Conservation (phyloP, 2,797 vertebrate species). For the Sebastes oblongus region DNA sequence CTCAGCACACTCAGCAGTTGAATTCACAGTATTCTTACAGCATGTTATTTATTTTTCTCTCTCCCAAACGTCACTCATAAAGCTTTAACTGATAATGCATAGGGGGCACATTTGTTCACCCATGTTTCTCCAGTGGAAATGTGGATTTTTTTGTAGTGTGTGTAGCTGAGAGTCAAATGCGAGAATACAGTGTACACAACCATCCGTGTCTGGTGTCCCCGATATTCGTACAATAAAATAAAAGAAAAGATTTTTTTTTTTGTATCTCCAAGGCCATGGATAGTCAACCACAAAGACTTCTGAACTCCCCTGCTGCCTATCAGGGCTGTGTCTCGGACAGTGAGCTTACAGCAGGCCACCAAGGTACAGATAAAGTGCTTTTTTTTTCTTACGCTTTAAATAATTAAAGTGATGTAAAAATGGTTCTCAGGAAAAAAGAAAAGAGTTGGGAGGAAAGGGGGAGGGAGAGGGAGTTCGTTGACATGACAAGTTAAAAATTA, state of each 20-base stretch:
- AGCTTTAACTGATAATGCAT: conserved; percentile 82
- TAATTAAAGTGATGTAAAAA: conserved; percentile 81
- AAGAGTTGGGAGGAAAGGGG: not conserved
- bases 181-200: conserved; percentile 83
- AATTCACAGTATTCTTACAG: conserved; percentile 83
- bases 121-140: conserved; percentile 78
- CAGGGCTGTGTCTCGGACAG: conserved; percentile 78
- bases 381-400: conserved; percentile 82
- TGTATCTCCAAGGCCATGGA: conserved; percentile 78
- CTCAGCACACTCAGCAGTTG: conserved; percentile 67
- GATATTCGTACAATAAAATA: conserved; percentile 46
- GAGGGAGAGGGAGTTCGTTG: not conserved
- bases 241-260: conserved; percentile 28
- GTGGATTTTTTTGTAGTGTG: conserved; percentile 45
- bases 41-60: conserved; percentile 32
- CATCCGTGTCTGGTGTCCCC: conserved; percentile 66
- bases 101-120: conserved; percentile 69
- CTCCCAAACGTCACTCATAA: conserved; percentile 68
- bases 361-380: conserved; percentile 90
- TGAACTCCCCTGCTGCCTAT: conserved; percentile 65
- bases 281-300: conserved; percentile 75
- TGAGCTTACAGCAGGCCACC: conserved; percentile 86
- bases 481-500: conserved; percentile 51
- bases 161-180: conserved; percentile 52
- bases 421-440: conserved; percentile 35